Evolutionary conservation across 2,113 vertebrate genomes (phyloP).

Genomic region (Plotosus lineatus): DNA sequence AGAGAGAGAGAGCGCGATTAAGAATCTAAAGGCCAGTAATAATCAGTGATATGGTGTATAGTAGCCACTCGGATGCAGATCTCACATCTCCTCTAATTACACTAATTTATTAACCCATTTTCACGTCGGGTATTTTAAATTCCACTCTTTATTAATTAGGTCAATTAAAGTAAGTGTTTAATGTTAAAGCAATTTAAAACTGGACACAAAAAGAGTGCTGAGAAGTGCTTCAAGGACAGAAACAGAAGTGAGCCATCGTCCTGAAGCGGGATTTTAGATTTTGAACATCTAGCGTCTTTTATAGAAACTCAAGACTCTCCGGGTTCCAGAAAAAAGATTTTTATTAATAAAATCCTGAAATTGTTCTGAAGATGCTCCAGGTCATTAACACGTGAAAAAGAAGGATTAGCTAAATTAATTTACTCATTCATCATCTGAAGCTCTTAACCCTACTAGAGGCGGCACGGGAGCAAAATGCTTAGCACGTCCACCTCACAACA

Average conservation of each 20-base stretch:
- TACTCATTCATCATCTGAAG: too few relatives aligned
- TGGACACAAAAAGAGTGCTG: conserved; percentile 34
- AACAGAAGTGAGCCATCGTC: not conserved
- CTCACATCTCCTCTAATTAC: conserved; percentile 42
- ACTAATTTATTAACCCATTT: conserved; percentile 55
- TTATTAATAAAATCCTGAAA: conserved; percentile 1
- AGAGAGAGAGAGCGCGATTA: not conserved
- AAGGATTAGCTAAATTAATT: too few relatives aligned
- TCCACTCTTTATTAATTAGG: conserved; percentile 53
- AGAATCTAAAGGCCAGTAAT: conserved; percentile 20
- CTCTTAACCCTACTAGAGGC: too few relatives aligned
- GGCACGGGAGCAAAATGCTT: too few relatives aligned
- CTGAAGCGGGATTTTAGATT: not conserved
- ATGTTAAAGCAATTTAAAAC: conserved; percentile 35
- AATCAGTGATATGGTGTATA: conserved; percentile 39
- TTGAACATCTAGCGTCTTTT: not conserved
- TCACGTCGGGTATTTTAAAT: conserved; percentile 43
- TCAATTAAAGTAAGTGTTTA: conserved; percentile 56
- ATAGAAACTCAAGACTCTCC: not conserved
- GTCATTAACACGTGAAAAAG: too few relatives aligned
- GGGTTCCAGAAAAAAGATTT: not conserved
- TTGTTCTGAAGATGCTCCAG: too few relatives aligned
- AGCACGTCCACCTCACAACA: too few relatives aligned
- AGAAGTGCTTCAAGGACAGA: conserved; percentile 38
- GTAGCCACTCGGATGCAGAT: conserved; percentile 30